phyloP scores from a whole-genome alignment of 1,140 invertebrate species.

The Bombus pyrosoma region DNA sequence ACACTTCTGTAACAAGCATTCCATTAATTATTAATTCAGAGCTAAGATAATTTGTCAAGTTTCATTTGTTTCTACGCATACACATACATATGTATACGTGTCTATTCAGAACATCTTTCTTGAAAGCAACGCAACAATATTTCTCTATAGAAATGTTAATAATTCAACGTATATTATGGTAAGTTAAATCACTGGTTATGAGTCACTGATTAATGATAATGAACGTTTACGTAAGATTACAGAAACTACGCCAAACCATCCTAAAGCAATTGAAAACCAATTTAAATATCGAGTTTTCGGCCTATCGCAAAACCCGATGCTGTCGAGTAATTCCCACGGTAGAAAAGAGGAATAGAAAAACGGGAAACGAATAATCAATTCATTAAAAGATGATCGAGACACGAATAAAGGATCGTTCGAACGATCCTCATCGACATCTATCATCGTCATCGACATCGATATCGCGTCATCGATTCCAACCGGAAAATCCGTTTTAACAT shows the following conservation, averaged over 20 bases:
- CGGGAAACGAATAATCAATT: not conserved
- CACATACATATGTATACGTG: too few relatives aligned
- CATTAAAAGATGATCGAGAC: conserved; percentile 9
- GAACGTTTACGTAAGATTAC: not conserved
- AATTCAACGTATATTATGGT: not conserved
- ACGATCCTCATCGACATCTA: conserved; percentile 1
- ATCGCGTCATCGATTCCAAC: not conserved
- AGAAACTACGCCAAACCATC: not conserved
- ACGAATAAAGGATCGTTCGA: not conserved
- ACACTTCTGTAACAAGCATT: not conserved
- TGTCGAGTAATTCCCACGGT: not conserved
- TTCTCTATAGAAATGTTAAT: not conserved
- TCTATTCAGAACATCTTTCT: too few relatives aligned
- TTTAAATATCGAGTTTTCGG: conserved; percentile 39
- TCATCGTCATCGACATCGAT: conserved; percentile 3
- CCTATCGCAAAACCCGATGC: conserved; percentile 28
- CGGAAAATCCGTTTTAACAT: conserved; percentile 5
- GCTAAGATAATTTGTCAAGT: not conserved
- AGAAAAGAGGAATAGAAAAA: not conserved
- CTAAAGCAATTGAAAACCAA: not conserved
- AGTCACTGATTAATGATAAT: too few relatives aligned
- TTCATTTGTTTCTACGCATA: too few relatives aligned
- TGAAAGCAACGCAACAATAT: not conserved
- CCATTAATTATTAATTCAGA: not conserved
- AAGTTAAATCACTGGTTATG: too few relatives aligned